Base-by-base conservation (phyloP, 2,113 vertebrate genomes). In the Cynocephalus volans region DNA sequence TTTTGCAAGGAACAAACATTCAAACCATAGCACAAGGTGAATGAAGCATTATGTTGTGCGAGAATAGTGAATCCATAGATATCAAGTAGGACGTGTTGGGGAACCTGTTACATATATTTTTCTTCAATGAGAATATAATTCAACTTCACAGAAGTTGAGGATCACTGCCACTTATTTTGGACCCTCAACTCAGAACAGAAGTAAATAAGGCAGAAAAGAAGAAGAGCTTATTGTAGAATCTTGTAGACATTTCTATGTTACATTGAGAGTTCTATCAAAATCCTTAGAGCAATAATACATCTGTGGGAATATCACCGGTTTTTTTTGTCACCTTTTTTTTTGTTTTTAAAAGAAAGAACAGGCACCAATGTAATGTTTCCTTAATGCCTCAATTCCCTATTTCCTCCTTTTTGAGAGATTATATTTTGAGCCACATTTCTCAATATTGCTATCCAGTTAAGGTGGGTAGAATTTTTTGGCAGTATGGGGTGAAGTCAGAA, bases 101-200 rank as follows among this genome's bases (percentile, higher is more conserved):
- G 50, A 70, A 62, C 24, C 50, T 93, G 60, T 83, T 83, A 45
- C 31, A 3, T 48, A 31, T 82, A 36, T 52, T 91, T 80, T 93
- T 69, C 67, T 80, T 95, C 92, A 60, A 76, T 17, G 56, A 93
- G 33, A 92, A 83, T 93, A 52, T 73, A 93, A 80, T 79, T 96
- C 64, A 97, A 86, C 31, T 64, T 91, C 73, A 69, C 45, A 95
- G 77, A 92, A 56, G 45, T 70, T 79, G 60, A 92, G 36, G 45
- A 69, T 82, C 69, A 69, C 41, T 88, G 60, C 7, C 45, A 83
- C 82, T 91, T 75, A 91, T 86, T 94, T 96, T 93, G 45, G 56
- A 95, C 69, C 75, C 70, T 93, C 75, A 73, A 58, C 31, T 82
- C 7, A 41, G 64, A 92, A 41, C 19, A 92, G n/a, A 92, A 70